A percentile compares a stretch with the other conserved stretches of the same genome.
These are phyloP conservation scores for Eulemur coronatus DNA, from an alignment of 2,797 vertebrate species.

Conservation along the genomic window DNA sequence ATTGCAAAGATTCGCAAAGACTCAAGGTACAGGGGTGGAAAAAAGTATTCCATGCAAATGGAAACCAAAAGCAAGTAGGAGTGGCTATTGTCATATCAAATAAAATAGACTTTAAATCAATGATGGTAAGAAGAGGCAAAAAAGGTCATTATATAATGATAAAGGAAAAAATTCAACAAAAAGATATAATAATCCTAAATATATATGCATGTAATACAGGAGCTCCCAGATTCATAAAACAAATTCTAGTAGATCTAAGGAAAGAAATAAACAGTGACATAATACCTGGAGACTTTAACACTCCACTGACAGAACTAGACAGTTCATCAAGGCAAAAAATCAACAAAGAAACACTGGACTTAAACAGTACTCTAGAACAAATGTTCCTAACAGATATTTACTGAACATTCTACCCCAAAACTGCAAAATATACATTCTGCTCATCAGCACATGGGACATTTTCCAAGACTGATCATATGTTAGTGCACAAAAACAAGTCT, in stretches of 20 bases:
- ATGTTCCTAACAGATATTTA: not conserved
- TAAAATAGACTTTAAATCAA: not conserved
- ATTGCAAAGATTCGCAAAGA: not conserved
- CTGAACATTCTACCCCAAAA: not conserved
- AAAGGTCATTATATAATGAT: not conserved
- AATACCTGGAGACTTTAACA: not conserved
- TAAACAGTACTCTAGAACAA: not conserved
- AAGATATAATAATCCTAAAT: not conserved
- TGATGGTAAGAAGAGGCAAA: not conserved
- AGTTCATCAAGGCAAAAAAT: not conserved
- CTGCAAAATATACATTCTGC: not conserved
- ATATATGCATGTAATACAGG: not conserved
- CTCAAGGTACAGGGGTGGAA: not conserved
- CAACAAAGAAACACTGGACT: not conserved
- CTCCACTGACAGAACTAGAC: not conserved
- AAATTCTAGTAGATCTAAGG: not conserved
- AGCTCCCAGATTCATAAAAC: not conserved
- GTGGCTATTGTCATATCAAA: not conserved
- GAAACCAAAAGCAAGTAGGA: not conserved
- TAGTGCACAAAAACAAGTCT: not conserved
- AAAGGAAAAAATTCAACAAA: not conserved
- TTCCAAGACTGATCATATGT: not conserved
- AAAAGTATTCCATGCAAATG: not conserved
- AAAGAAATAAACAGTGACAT: not conserved
- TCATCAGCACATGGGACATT: not conserved